Conservation (phyloP, 2,113 vertebrate genomes). For the Theristicus caerulescens region DNA sequence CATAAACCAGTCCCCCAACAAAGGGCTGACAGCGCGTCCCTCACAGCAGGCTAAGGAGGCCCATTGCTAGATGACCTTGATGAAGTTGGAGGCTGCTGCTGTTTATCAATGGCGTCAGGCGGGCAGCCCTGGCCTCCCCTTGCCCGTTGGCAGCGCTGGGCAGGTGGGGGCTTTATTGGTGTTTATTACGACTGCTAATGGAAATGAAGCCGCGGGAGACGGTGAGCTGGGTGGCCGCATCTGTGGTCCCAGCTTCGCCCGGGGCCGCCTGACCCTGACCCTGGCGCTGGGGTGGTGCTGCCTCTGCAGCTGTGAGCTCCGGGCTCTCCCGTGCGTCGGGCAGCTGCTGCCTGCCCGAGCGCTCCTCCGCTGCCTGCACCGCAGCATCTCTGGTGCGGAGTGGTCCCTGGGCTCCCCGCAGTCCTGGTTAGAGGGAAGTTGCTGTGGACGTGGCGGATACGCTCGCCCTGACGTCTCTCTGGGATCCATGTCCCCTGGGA, state of each 20-base stretch:
- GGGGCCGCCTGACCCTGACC: neutral
- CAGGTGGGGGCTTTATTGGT: neutral
- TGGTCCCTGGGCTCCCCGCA: neutral
- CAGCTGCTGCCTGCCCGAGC: neutral
- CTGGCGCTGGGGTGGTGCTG: neutral
- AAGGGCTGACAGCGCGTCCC: neutral
- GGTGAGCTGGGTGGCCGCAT: neutral
- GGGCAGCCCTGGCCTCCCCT: neutral
- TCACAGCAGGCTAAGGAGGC: neutral
- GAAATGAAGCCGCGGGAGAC: neutral
- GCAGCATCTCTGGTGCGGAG: neutral
- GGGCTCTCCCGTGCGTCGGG: neutral
- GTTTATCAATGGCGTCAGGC: neutral
- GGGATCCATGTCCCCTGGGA: neutral
- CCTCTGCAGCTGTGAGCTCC: neutral
- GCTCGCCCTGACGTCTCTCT: neutral
- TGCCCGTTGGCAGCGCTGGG: neutral
- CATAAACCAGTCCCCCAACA: neutral
- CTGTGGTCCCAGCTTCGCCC: neutral
- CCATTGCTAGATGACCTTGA: neutral
- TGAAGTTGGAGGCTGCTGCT: neutral
- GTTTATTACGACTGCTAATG: neutral
- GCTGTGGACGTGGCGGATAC: neutral
- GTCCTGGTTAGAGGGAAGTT: neutral
- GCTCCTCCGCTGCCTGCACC: neutral